Base-by-base conservation (phyloP, 2,113 vertebrate genomes). In the Archocentrus centrarchus region DNA sequence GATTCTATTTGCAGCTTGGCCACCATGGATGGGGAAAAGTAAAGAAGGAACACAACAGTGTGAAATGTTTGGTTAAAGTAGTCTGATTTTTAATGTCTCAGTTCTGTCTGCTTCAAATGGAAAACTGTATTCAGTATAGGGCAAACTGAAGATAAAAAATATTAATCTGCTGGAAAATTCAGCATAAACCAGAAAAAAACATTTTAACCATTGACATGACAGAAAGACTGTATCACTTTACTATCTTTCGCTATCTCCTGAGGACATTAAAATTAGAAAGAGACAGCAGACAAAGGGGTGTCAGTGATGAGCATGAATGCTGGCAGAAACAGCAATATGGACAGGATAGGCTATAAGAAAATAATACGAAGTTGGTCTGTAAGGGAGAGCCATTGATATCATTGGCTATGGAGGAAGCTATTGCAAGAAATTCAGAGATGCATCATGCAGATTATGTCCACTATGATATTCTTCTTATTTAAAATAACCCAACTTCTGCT, bases 1-100 rank as follows among this genome's bases (percentile, higher is more conserved):
- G 41, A 55, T 75, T 75, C 41, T 39, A 62, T 61, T 81, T 81
- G 58, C 44, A 60, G n/a, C 80, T 75, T 82, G 24, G 59, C 32
- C 32, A 30, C 59, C 32, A 8, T 24, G 20, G 10, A 73, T 14
- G 30, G 58, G 6, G 9, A 73, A 35, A 84, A 37, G 30, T 32
- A 15, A 70, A 53, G 1, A 70, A 70, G 7, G 66, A 9, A 70
- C 50, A 50, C 11, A 7, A 20, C 15, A 30, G 3, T 50, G 50
- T 50, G 11, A 13, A 1, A 20, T 20, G 18, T 70, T 30, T 7
- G 44, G 50, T 30, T 50, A 70, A 50, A 17, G 15, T 20, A 20
- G 44, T 20, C 17, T 70, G 20, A 32, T 50, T 53, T 70, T 53
- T 53, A 20, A 50, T 0, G 1, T 70, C 17, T 30, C 1, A 1